Evolutionary conservation across 2,797 vertebrate genomes (phyloP), one percentile per base, ranked within the genome.

Genomic region (Myoxocephalus aenaeus): DNA sequence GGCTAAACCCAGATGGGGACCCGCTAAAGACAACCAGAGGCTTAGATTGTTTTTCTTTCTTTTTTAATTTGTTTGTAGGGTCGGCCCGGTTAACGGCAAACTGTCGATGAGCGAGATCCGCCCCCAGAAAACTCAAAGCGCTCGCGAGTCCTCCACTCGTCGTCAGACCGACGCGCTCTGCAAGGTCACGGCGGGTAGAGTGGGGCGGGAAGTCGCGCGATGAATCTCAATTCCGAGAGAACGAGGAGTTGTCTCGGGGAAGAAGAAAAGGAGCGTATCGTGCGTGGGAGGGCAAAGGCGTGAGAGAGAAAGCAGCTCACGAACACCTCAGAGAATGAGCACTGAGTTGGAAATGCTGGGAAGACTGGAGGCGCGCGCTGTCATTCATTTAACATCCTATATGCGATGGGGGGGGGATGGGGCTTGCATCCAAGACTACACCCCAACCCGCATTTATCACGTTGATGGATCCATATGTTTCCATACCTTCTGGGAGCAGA

Each of bases 41-140:
- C 32, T 80, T 80, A 79, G 65, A 65, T 73, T 76, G 48, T 82
- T 67, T 74, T 79, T 10, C 20, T n/a, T 51, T 40, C 38, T 83
- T 69, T 75, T 51, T 12, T 0, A 4, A n/a, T 51, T n/a, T 22
- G 4, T 77, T 81, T 81, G 66, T 75, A 48, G 77, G 42, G 73
- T 62, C 53, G 34, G 78, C 54, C 77, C 59, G 53, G 82, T 80
- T 46, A 14, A 81, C 81, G 64, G 59, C 46, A 80, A 86, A 82
- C 42, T 57, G 70, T 61, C 79, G 64, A 80, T 76, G 74, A 86
- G 75, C 17, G 22, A 66, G 81, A 80, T 81, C 42, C 82, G 69
- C 29, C 75, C 82, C 58, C 38, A 13, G 38, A 89, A 86, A 90
- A 87, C 85, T 85, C 77, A 82, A 67, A 91, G 70, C 7, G 11